Conservation (phyloP, 2,113 vertebrate species). For the Melanerpes formicivorus region DNA sequence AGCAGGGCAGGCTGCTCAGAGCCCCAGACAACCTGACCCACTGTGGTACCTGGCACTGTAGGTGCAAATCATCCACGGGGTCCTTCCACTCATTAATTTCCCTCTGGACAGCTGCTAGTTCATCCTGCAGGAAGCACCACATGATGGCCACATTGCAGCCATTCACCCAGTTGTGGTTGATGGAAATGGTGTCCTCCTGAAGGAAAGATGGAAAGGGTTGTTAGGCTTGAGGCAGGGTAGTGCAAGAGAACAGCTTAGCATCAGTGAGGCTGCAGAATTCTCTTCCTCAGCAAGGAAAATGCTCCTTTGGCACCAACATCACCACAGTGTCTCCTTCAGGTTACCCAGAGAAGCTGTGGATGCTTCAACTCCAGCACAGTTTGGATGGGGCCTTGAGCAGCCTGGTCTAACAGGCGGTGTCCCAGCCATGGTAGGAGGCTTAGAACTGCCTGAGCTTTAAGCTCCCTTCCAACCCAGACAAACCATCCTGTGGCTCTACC, state of each 20-base stretch:
- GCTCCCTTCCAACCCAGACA: no score
- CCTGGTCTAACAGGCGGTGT: no score
- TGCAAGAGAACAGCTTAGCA: rapidly evolving
- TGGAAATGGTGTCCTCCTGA: constrained; percentile 96
- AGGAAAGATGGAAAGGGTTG: neutral
- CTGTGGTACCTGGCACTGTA: constrained; percentile 90
- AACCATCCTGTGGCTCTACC: no score
- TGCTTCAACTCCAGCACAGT: no score
- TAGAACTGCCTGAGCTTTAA: no score
- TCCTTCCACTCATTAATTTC: constrained; percentile 89
- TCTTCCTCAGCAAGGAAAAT: neutral
- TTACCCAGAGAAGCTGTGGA: no score
- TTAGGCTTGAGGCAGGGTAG: rapidly evolving
- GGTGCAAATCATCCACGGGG: constrained; percentile 89
- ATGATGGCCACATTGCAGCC: constrained; percentile 91
- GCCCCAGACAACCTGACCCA: rapidly evolving
- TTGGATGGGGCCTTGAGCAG: no score
- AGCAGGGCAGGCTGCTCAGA: rapidly evolving
- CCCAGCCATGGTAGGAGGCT: no score
- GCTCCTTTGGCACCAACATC: no score
- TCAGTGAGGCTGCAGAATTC: neutral
- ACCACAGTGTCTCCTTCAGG: neutral
- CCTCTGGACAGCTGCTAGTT: constrained; percentile 86
- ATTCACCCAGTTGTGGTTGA: constrained; percentile 98
- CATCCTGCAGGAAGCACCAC: constrained; percentile 94